Base-by-base conservation (phyloP, 1,140 invertebrate species). In the Berghia stephanieae region DNA sequence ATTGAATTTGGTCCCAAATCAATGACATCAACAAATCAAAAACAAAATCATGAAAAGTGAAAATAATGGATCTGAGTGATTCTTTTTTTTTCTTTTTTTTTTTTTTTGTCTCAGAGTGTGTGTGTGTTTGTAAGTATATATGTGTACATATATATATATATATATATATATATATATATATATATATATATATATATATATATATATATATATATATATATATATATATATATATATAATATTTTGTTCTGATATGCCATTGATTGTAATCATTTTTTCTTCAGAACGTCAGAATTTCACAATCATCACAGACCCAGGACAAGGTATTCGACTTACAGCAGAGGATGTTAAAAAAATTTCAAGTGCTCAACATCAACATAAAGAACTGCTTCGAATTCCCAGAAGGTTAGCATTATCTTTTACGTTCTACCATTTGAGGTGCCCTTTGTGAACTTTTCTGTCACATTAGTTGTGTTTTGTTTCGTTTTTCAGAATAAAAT, bases 271-370 rank as follows among this genome's bases (percentile, higher is more conserved):
- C 71, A n/a, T 77, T 84, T 78, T 81, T 60, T 92, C 94, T 86
- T 93, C 94, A 27, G 96, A 98, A 86, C 96, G 97, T 86, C 86
- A 96, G 2, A 97, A 98, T 88, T 92, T 96, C 2, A 94, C 93
- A 84, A 94, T 95, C 89, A 90, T 95, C 3, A 93, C 93, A 84
- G 91, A 93, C 0, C 90, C 91, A 55, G 90, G 90, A 75, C 89
- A 91, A 40, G 90, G 92, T 60, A 93, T 93, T 0, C 79, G 95
- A 18, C 88, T 94, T 0, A 91, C 92, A 0, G 89, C 91, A 42
- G 92, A 92, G n/a, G 94, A 96, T 83, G 90, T 91, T 75, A 81
- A 90, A 44, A 88, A 90, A 31, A 89, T 94, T 55, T 86, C 92
- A 75, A 89, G 92, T 43, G 87, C 91, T 5, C 94, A 96, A 75